Evolutionary conservation across 37 sponge, comb jelly and placozoan genomes (phyloP).

Genomic region (Theonella swinhoei): DNA sequence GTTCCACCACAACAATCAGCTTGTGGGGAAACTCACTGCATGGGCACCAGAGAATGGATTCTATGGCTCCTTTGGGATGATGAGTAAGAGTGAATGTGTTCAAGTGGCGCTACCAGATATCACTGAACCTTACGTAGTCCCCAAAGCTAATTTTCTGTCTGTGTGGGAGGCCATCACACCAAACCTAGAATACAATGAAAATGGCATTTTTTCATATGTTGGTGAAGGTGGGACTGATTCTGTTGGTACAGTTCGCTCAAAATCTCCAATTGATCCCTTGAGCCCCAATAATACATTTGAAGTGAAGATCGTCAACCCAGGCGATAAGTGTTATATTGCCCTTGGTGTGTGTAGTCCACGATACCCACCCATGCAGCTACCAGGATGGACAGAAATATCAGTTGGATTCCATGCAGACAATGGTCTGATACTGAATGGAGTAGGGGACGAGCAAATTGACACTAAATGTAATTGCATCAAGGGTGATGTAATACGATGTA

Average conservation of each 20-base stretch:
- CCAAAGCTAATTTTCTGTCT: constrained; percentile 17
- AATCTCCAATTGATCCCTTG: constrained; percentile 39
- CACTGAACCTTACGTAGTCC: background rate
- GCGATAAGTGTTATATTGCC: constrained; percentile 59
- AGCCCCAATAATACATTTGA: constrained; percentile 38
- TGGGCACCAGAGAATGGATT: constrained; percentile 55
- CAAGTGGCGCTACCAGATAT: constrained; percentile 35
- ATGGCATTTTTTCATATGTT: constrained; percentile 33
- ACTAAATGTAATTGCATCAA: constrained; percentile 28
- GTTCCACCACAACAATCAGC: constrained; percentile 51
- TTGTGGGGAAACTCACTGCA: constrained; percentile 19
- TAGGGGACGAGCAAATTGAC: background rate
- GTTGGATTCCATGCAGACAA: constrained; percentile 75
- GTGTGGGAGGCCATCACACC: constrained; percentile 42
- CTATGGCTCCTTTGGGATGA: constrained; percentile 66
- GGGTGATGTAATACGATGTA: constrained; percentile 67
- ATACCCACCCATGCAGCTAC: constrained; percentile 52
- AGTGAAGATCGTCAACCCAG: constrained; percentile 60
- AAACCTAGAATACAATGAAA: constrained; percentile 19
- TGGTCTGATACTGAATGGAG: constrained; percentile 34
- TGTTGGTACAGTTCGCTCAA: constrained; percentile 64
- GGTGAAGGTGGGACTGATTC: constrained; percentile 14
- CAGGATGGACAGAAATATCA: constrained; percentile 67
- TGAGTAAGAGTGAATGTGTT: constrained; percentile 59
- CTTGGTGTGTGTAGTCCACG: constrained; percentile 54